Base-by-base conservation (phyloP, 1,140 invertebrate genomes). In the Piezodorus guildinii region DNA sequence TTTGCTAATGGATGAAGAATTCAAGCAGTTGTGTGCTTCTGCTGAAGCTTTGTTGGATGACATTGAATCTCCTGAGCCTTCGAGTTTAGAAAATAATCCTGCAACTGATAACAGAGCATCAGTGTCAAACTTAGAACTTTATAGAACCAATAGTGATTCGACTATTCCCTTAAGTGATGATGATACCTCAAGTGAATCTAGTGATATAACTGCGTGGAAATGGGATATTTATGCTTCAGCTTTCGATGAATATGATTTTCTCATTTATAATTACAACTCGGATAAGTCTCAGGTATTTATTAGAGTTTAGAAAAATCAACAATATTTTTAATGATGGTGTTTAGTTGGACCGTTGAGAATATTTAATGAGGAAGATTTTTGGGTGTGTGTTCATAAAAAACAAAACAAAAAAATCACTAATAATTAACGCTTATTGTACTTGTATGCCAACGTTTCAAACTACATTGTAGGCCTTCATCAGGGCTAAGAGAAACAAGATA, bases 141-240 rank as follows among this genome's bases (percentile, higher is more conserved):
- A 25, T 23, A 56, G 4, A 23, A 23, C 19, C 12, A 23, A 43
- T n/a, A 60, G 58, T 44, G 58, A 60, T 60, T 39, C 58, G 3
- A 60, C 58, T 1, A 60, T 43, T 51, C 27, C 27, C 17, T 34
- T 62, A 6, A 43, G 39, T 54, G 30, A 43, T 23, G 23, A 27
- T 27, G 65, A 66, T 25, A 34, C 30, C 5, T 19, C 62, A 15
- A 68, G 69, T 63, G 65, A 49, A 16, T 69, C 67, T 19, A 70
- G 69, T 67, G 69, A 70, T 63, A 62, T 70, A 16, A 52, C 46
- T 19, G 62, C 58, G 10, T 70, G 69, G 69, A 70, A 66, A 44
- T 56, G 43, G 19, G 62, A 67, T 52, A 62, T 68, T 30, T 68
- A 62, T 23, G 44, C 39, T 25, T 56, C 61, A 15, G 64, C 62